Base-by-base conservation (phyloP, 2,113 vertebrate genomes). In the Oostethus manadensis region DNA sequence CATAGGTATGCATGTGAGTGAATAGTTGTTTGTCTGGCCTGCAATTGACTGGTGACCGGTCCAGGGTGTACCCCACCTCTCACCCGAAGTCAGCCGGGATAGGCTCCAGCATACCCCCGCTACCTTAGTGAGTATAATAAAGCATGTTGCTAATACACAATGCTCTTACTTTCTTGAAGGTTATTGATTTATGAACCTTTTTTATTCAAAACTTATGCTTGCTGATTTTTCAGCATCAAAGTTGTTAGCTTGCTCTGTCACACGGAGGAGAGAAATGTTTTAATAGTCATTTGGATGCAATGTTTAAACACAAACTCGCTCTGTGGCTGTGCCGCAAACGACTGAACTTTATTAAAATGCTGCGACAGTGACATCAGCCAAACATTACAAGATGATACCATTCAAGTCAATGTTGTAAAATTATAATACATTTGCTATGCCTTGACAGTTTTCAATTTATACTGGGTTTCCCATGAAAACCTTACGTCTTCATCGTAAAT, bases 371-470 rank as follows among this genome's bases (percentile, higher is more conserved):
- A 53, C 33, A 35, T 53, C 13, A 53, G 51, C 26, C 15, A 16
- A 56, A 40, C 20, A 58, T 18, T 11, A 45, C 51, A 60, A 26
- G 33, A 33, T 10, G 42, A 43, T 50, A 38, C 40, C 53, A 50
- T 29, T 55, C 10, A 49, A 22, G 33, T 43, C 43, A 11, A 49
- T 33, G 33, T 44, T 48, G 33, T 20, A 42, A 20, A 42, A 3
- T 17, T 21, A 29, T 64, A 55, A 45, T 7, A 62, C 51, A 56
- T 51, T 26, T 60, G 45, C 22, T 26, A 20, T 35, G 44, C 17
- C 38, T 10, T 13, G 18, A 64, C 51, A 54, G 22, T 4, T 29
- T 22, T 44, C 2, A 40, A 38, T 40, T 44, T 38, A 51, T 9
- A 38, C 22, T 55, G 56, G 38, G 33, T 54, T 55, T 51, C 21